Base-by-base conservation (phyloP, 2,888 invertebrate species). In the Sialis fuliginosa region DNA sequence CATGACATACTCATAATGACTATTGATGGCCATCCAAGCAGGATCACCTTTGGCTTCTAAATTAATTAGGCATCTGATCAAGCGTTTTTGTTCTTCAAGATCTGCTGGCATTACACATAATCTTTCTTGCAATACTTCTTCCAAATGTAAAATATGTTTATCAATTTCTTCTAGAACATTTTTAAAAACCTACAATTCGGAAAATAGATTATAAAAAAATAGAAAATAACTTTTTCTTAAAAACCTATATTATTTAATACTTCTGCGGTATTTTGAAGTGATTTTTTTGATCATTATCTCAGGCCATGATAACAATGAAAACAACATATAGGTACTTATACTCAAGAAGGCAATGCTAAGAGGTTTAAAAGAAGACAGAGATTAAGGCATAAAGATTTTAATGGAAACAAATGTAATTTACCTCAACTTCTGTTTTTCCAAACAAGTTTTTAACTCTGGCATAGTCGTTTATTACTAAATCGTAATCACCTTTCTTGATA, bases 381-480 rank as follows among this genome's bases (percentile, higher is more conserved):
- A 4, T n/a, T n/a, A n/a, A n/a, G n/a, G n/a, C n/a, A n/a, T 7
- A 37, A 37, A n/a, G 12, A 6, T 37, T 37, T 37, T 37, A 37
- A 37, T 37, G 6, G 7, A 30, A 43, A 31, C 32, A 46, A 39
- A 39, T 47, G 39, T 6, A 22, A 60, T 60, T 57, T 60, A 82
- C 80, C 56, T 80, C 78, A 10, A 95, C 81, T 63, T 95, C 91
- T 33, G 90, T 91, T 64, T 89, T 91, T 49, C 89, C 87, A 69
- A 96, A 97, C 31, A 97, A 70, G 60, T 95, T 91, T 63, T 91
- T 93, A 4, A 93, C 97, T 55, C 97, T 74, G 1, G 90, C 85
- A 62, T 96, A 98, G 64, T 98, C 98, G 61, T 95, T 98, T 49
- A 98, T 91, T 22, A 98, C 92, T 45, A 93, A 77, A 62, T 97